Evolutionary conservation across 2,797 vertebrate genomes (phyloP).

Genomic region (Cuculus canorus): DNA sequence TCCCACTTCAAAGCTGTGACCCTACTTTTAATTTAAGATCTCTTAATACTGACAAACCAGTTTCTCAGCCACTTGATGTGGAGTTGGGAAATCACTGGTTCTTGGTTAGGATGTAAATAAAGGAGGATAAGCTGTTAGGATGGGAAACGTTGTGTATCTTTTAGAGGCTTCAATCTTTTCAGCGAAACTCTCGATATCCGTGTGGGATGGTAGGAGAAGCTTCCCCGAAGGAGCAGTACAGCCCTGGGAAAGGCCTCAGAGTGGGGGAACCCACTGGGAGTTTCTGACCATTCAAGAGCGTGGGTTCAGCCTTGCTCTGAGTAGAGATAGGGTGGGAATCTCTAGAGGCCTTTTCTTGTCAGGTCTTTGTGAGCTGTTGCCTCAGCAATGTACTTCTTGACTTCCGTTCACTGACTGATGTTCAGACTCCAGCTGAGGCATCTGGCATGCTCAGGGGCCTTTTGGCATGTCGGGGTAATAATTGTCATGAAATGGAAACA

Average conservation of each 20-base stretch:
- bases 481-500: neutral
- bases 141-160: neutral
- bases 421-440: neutral
- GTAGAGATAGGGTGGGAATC: neutral
- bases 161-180: neutral
- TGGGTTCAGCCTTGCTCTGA: neutral
- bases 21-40: neutral
- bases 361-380: neutral
- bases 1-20: neutral
- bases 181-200: neutral
- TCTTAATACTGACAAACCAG: neutral
- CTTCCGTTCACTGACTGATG: neutral
- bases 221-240: neutral
- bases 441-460: neutral
- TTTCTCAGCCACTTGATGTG: accelerated
- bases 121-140: neutral
- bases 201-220: neutral
- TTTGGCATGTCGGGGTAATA: neutral
- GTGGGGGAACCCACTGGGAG: neutral
- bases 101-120: neutral
- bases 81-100: neutral
- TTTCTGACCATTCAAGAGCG: neutral
- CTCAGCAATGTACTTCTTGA: neutral
- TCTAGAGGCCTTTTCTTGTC: neutral
- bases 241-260: neutral